Base-by-base conservation (phyloP, 2,888 invertebrate species). In the Cataglyphis livida region DNA sequence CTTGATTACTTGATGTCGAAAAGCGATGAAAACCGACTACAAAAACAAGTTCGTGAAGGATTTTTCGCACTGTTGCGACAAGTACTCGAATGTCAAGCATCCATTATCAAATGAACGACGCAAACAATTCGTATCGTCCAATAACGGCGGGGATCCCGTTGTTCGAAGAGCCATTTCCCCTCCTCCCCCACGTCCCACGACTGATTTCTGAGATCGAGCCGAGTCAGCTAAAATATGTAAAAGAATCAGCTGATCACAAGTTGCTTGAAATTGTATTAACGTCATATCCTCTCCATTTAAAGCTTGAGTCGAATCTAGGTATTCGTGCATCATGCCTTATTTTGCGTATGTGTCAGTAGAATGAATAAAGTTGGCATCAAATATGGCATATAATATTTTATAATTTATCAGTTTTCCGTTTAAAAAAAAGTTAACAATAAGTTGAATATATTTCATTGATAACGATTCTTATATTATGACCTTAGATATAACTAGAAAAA, bases 171-270 rank as follows among this genome's bases (percentile, higher is more conserved):
- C 75, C 75, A 76, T 75, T 18, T 64, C 65, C 75, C 61, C 68
- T 68, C 44, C 74, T 64, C 62, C 65, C 61, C 64, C 15, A 28
- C 57, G 70, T 79, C 59, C 21, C 21, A 38, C 21, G 9, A 9
- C 64, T 21, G 41, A 66, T 61, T 62, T 78, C 35, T n/a, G 21
- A 10, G 54, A 9, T 6, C 35, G 59, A 28, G 28, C 28, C 25
- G 12, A 28, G 32, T 82, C 25, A 44, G 44, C 12, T 65, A 68
- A 44, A 79, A 75, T 66, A 62, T 51, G 25, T 38, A 61, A 61
- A 75, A 59, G 25, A 61, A 81, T 89, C 83, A 84, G 73, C 84
- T 73, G 64, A 62, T 71, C 38, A 85, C 76, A 84, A 85, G 81
- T 85, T 71, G 78, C 41, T 44, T 9, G 21, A 71, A 71, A 54